phyloP scores from a whole-genome alignment of 2,888 invertebrate genomes.

The Carcina quercana region DNA sequence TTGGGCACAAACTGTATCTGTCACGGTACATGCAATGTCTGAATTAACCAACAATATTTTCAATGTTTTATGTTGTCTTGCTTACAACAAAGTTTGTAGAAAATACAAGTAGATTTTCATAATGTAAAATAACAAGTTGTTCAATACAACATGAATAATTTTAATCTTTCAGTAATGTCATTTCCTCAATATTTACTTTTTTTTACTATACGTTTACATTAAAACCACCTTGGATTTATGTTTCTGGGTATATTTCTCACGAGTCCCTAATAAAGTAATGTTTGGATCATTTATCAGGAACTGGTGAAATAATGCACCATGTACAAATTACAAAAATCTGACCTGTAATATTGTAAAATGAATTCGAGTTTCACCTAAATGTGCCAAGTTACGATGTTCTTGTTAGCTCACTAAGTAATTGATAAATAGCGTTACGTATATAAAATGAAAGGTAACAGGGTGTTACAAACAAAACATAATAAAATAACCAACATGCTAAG shows the following conservation, averaged over 20 bases:
- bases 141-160: too few relatives aligned
- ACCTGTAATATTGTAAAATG: conserved; percentile 32
- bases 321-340: conserved; percentile 16
- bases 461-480: conserved; percentile 57
- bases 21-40: conserved; percentile 52
- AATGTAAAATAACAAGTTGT: too few relatives aligned
- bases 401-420: conserved; percentile 50
- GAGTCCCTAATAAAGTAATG: too few relatives aligned
- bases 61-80: neutral
- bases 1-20: conserved; percentile 56
- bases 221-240: too few relatives aligned
- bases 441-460: conserved; percentile 37
- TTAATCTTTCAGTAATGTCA: too few relatives aligned
- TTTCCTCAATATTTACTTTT: conserved; percentile 1
- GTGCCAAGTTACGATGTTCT: conserved; percentile 40
- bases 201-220: neutral
- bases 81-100: neutral
- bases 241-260: too few relatives aligned
- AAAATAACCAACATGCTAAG: too few relatives aligned
- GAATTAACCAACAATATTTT: neutral
- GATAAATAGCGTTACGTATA: conserved; percentile 51
- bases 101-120: too few relatives aligned
- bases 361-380: conserved; percentile 20
- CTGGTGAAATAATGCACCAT: too few relatives aligned
- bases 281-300: too few relatives aligned